Evolutionary conservation across 2,888 invertebrate species (phyloP), one percentile per base, ranked within the genome.

Genomic region (Alitta virens): DNA sequence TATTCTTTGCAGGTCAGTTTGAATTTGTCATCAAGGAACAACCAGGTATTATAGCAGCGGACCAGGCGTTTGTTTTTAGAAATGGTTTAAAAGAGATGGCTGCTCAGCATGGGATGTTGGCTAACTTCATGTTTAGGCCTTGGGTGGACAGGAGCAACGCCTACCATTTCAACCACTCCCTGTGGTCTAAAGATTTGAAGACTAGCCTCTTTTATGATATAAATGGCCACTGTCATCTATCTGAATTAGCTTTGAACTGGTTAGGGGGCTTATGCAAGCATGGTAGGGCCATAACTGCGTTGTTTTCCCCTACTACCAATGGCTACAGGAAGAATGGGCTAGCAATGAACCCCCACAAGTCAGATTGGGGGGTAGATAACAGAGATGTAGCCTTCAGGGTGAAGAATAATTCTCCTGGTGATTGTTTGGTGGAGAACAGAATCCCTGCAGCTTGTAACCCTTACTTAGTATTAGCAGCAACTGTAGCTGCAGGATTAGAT

Each of bases 401-500:
- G 5, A 66, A 66, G 50, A 62, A 42, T 26, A 2, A 16, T 38
- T 43, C 49, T 14, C 43, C 33, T 3, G 16, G 21, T 18, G 43
- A 26, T 24, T 56, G 62, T 12, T 66, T 64, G 54, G 14, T 64
- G 12, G 66, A 66, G 58, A 66, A 62, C 49, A 50, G 66, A 18
- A 14, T 64, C 16, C 54, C 64, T 14, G 56, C 60, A 5, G 49
- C 53, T 12, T 49, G 56, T 50, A 68, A 68, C 38, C 66, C 68
- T 18, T 68, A 68, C 57, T 52, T 68, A 24, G 63, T 64, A 12
- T 21, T 62, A 2, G 68, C 68, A 14, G 66, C 56, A 7, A 66
- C 66, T 50, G 27, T 68, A 9, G 66, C 66, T 9, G 68, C 68
- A 16, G 68, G 68, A 25, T 18, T 68, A 1, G 68, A 71, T 50